Evolutionary conservation across 2,797 vertebrate genomes (phyloP).

Genomic region (Clamator glandarius): DNA sequence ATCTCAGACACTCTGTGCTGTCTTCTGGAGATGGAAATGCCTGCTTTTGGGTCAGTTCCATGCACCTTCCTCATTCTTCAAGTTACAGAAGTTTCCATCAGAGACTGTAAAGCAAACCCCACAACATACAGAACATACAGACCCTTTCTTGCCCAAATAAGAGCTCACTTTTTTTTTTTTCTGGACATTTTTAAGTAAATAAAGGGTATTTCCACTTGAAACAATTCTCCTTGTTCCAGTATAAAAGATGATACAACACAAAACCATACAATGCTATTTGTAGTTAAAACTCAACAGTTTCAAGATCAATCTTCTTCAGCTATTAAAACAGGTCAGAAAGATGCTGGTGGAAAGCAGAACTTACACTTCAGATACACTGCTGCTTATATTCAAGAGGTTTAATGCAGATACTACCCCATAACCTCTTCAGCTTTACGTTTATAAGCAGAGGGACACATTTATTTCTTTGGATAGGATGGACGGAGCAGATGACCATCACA

Average conservation of each 20-base stretch:
- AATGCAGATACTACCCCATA: background rate
- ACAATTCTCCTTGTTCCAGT: background rate
- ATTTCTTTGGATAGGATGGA: background rate
- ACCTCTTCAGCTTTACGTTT: background rate
- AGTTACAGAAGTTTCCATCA: background rate
- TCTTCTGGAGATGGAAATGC: background rate
- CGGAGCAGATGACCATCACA: background rate
- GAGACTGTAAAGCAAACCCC: background rate
- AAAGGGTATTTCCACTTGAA: background rate
- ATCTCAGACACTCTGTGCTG: background rate
- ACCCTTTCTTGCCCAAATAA: background rate
- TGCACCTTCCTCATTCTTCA: background rate
- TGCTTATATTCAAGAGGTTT: background rate
- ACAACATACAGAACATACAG: background rate
- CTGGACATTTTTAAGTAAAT: background rate
- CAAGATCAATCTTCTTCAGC: background rate
- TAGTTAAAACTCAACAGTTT: background rate
- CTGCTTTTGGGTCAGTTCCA: background rate
- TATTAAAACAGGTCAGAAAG: background rate
- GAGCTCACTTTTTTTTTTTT: rapidly evolving
- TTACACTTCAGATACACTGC: background rate
- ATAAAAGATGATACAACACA: background rate
- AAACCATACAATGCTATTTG: background rate
- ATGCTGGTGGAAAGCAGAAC: background rate
- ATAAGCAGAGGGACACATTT: background rate